A percentile compares a stretch with the other conserved stretches of the same genome.
These are phyloP conservation scores for Peromyscus polionotus DNA, from an alignment of 2,113 vertebrate genomes.

Conservation along the genomic window DNA sequence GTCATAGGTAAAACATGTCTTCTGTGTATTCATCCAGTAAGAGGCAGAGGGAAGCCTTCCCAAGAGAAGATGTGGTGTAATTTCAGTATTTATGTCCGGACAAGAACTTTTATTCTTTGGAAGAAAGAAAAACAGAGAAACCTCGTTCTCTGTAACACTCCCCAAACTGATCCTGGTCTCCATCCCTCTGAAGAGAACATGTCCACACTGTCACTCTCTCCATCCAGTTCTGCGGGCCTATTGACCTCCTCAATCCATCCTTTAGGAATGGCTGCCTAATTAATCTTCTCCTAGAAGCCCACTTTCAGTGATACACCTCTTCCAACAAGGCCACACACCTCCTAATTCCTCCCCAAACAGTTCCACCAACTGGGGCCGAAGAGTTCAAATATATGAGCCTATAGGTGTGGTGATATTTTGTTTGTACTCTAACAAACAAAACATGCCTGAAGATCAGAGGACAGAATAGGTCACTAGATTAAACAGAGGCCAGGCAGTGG, in stretches of 20 bases:
- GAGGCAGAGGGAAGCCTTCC: neutral
- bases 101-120: constrained; percentile 20
- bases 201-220: constrained; percentile 54
- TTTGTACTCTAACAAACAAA: too few species aligned
- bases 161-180: neutral
- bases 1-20: neutral
- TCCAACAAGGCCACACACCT: too few species aligned
- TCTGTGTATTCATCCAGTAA: constrained; percentile 33
- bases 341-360: too few species aligned
- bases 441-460: too few species aligned
- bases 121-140: constrained; percentile 25
- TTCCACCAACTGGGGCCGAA: too few species aligned
- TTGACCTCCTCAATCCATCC: constrained; percentile 64
- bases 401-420: too few species aligned
- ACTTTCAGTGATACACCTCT: too few species aligned
- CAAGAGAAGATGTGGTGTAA: constrained; percentile 19
- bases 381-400: too few species aligned
- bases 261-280: constrained; percentile 73
- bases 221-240: neutral
- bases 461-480: too few species aligned
- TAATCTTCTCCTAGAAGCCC: constrained; percentile 61
- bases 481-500: too few species aligned
- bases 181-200: constrained; percentile 20
- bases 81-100: constrained; percentile 60
- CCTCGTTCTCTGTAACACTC: neutral